Evolutionary conservation across 2,888 invertebrate species (phyloP), one percentile per base, ranked within the genome.

Genomic region (Sphaerophoria rueppellii): DNA sequence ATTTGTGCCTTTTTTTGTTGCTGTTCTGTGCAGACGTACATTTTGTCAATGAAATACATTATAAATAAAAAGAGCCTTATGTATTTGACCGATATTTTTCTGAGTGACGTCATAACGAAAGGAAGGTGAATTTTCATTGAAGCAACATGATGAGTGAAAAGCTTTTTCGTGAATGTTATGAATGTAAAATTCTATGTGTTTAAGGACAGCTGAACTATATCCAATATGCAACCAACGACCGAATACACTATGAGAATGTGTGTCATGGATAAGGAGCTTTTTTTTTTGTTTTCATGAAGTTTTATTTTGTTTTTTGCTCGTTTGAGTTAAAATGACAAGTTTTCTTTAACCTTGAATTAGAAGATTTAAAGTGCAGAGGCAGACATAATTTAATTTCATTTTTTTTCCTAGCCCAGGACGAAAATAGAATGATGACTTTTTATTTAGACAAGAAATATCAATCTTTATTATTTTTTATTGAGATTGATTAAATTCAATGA

Each of bases 31-130:
- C 81, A 81, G 85, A 85, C 85, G 81, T 73, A 85, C 70, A 81
- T 73, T 85, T 85, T 85, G 85, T 85, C 85, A 85, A 85, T 85
- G 85, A 85, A 85, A 81, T 24, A 24, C 73, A 81, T 85, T 76
- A 50, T 75, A 72, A 43, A 43, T 63, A 63, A 76, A 24, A 67
- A 76, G 43, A 69, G 76, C 69, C 72, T 85, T 73, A 46, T 61
- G 58, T 75, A 71, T 77, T 80, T 85, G 85, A 85, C 85, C 85
- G 81, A 85, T 65, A 85, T 85, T 81, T 81, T 81, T 7, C 35
- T 9, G 40, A 81, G 81, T 85, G 85, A 85, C 85, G 85, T 85
- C 85, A 85, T 73, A 65, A 57, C 24, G 6, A 63, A 76, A 81
- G 69, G 70, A 77, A 77, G 63, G 58, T 76, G 57, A 32, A 65